Evolutionary conservation across 2,113 vertebrate species (phyloP), one percentile per base, ranked within the genome.

Genomic region (Planiliza haematocheilus): DNA sequence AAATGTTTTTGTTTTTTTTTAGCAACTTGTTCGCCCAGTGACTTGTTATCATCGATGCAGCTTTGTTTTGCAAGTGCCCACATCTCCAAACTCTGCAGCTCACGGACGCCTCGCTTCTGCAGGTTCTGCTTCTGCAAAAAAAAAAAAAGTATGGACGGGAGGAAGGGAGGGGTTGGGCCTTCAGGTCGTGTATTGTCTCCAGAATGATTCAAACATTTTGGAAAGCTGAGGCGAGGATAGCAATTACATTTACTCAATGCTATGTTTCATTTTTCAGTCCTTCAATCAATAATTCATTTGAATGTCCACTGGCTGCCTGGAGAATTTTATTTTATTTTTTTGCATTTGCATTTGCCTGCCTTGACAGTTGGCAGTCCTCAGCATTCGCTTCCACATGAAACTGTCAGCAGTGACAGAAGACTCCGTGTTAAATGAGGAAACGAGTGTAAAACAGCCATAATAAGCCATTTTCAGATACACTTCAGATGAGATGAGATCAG

Each of bases 231-330:
- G 59, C 58, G 18, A 83, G 64, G 66, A 71, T 62, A 42, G 81
- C 81, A 66, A 81, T 88, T 86, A 71, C 86, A 77, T 85, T 83
- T 65, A 61, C 72, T 77, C 74, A 48, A 49, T 70, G 48, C 74
- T 53, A 55, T 7, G 20, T 70, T 81, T 51, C 48, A 64, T 86
- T 83, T 74, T 73, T 70, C 67, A 80, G 70, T 55, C 68, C 57
- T 81, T 77, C 60, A 66, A 79, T 91, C 88, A 80, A 86, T 90
- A 91, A 81, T 84, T 89, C 57, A 85, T 87, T 77, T 71, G 65
- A 89, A 83, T 82, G 71, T 83, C 78, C 70, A 56, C 70, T 74
- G 49, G 84, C 77, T 86, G 58, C 57, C 62, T 51, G 41, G 21
- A 48, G 20, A 45, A 18, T 17, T 66, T 53, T 30, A 30, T 42